Evolutionary conservation across 2,797 vertebrate genomes (phyloP).

Genomic region (Helostoma temminkii): DNA sequence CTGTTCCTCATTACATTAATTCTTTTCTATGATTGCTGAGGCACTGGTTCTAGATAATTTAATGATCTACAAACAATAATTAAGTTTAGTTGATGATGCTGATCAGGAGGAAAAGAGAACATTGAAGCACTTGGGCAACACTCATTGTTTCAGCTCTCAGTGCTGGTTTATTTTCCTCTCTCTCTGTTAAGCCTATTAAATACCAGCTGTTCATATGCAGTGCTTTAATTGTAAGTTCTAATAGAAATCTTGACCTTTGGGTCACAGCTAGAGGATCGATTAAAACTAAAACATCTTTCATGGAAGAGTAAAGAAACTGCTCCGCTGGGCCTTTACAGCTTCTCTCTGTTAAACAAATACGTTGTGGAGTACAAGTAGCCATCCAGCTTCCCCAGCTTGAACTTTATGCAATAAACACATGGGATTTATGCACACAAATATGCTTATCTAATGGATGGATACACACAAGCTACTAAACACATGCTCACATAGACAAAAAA

Average conservation of each 20-base stretch:
- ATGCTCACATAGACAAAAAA: not conserved
- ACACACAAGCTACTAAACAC: conserved; percentile 24
- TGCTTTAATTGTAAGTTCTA: conserved; percentile 56
- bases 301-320: conserved; percentile 9
- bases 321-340: conserved; percentile 20
- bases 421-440: not conserved
- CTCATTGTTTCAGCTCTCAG: conserved; percentile 29
- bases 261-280: conserved; percentile 45
- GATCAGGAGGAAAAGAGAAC: conserved; percentile 29
- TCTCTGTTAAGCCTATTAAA: conserved; percentile 57
- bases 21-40: conserved; percentile 13
- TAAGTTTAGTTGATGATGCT: conserved; percentile 36
- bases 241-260: conserved; percentile 46
- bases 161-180: conserved; percentile 32
- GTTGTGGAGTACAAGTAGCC: conserved; percentile 11
- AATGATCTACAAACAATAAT: conserved; percentile 39
- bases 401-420: conserved; percentile 1
- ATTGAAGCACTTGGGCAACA: conserved; percentile 26
- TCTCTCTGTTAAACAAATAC: conserved; percentile 21
- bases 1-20: conserved; percentile 27
- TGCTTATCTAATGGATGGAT: conserved; percentile 12
- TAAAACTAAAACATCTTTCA: conserved; percentile 43
- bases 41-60: too few relatives aligned
- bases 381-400: conserved; percentile 22
- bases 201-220: conserved; percentile 43